phyloP scores from a whole-genome alignment of 1,140 invertebrate genomes.

The Sitophilus oryzae region DNA sequence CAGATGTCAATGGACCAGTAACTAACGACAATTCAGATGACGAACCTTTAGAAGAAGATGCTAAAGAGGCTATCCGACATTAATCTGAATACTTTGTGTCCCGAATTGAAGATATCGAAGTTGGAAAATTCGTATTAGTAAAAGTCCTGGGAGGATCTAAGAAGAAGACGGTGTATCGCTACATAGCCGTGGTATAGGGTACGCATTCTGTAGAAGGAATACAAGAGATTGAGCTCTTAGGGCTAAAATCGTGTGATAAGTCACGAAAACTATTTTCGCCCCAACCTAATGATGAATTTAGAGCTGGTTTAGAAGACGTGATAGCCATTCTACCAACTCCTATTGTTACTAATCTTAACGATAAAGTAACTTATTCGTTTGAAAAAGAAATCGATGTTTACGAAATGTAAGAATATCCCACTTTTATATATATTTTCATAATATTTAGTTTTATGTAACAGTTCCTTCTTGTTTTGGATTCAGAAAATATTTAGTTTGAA shows the following conservation, averaged over 20 bases:
- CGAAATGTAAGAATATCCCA: background rate
- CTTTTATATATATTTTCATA: background rate
- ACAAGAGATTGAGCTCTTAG: slow-evolving; percentile 12
- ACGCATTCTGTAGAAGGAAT: slow-evolving; percentile 10
- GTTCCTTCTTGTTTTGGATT: background rate
- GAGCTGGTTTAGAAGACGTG: slow-evolving; percentile 2
- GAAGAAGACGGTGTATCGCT: slow-evolving; percentile 15
- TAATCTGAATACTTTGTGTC: slow-evolving; percentile 20
- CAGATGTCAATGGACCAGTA: too few relatives aligned
- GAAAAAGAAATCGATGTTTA: background rate
- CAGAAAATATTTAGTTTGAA: too few relatives aligned
- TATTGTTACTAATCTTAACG: background rate
- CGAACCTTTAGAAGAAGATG: too few relatives aligned
- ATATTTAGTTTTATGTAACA: background rate
- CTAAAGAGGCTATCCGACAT: background rate
- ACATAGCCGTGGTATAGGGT: slow-evolving; percentile 3
- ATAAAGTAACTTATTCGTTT: background rate
- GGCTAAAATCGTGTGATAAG: slow-evolving; percentile 12
- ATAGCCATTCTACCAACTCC: slow-evolving; percentile 8
- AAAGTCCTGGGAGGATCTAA: slow-evolving; percentile 14
- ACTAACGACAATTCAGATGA: too few relatives aligned
- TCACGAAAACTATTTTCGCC: slow-evolving; percentile 8
- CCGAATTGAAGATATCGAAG: slow-evolving; percentile 1
- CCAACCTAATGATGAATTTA: slow-evolving; percentile 10
- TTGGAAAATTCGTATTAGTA: slow-evolving; percentile 16